Conservation (phyloP, 1,140 invertebrate species). For the Habropoda laboriosa region DNA sequence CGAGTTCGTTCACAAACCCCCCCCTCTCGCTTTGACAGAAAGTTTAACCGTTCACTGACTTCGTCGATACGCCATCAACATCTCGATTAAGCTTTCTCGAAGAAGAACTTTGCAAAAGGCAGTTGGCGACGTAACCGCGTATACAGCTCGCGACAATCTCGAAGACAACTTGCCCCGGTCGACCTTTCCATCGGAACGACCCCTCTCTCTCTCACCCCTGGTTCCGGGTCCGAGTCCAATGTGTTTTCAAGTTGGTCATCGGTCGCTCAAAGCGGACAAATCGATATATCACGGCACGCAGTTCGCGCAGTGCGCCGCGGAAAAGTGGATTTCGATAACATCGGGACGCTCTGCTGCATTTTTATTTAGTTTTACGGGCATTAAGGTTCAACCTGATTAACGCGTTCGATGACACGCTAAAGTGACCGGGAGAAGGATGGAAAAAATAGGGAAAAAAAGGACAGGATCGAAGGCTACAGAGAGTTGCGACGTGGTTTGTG, state of each 20-base stretch:
- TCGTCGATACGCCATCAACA: constrained; percentile 47
- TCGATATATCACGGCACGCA: constrained; percentile 65
- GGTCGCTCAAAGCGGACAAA: constrained; percentile 51
- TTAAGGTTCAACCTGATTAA: constrained; percentile 71
- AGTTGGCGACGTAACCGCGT: background rate
- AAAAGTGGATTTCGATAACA: constrained; percentile 75
- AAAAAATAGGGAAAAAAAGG: constrained; percentile 33
- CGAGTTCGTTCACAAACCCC: constrained; percentile 35
- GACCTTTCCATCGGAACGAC: background rate
- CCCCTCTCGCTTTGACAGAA: constrained; percentile 57
- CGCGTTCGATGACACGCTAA: constrained; percentile 61
- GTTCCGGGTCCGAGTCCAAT: constrained; percentile 18
- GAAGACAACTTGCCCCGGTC: constrained; percentile 9
- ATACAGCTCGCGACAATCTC: no score
- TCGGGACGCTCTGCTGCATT: constrained; percentile 72
- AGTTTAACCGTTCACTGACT: constrained; percentile 56
- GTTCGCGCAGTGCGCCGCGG: constrained; percentile 58
- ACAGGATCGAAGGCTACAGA: constrained; percentile 16
- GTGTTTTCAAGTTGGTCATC: constrained; percentile 59
- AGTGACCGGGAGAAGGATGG: constrained; percentile 48
- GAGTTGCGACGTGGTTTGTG: constrained; percentile 40
- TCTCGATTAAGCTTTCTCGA: constrained; percentile 61
- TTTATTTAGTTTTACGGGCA: constrained; percentile 73
- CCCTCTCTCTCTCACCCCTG: no score
- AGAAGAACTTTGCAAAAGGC: constrained; percentile 46